Conservation (phyloP, 2,888 invertebrate species). For the Andrena chrysosceles region DNA sequence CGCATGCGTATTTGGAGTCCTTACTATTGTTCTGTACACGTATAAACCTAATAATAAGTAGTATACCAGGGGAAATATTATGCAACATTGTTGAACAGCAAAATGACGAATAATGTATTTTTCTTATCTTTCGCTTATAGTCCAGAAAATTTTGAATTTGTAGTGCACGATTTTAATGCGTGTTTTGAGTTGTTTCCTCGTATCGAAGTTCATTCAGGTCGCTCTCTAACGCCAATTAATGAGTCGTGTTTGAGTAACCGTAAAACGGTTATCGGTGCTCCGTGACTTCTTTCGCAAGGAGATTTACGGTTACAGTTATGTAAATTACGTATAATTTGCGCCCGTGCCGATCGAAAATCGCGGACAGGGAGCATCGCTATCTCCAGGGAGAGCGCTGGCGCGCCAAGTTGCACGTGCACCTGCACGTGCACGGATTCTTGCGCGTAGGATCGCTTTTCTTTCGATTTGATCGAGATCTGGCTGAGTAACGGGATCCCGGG, state of each 20-base stretch:
- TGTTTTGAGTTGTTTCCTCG: neutral
- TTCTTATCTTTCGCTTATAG: neutral
- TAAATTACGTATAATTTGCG: constrained; percentile 37
- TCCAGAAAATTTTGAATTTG: no score
- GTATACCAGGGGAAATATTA: no score
- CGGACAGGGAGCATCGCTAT: constrained; percentile 15
- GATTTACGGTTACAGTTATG: constrained; percentile 41
- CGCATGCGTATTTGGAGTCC: no score
- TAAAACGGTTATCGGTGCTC: constrained; percentile 17
- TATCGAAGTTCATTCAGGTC: neutral
- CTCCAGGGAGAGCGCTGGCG: constrained; percentile 1
- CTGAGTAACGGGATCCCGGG: constrained; percentile 32
- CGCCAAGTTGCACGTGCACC: constrained; percentile 45
- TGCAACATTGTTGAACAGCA: neutral
- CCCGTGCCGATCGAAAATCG: constrained; percentile 37
- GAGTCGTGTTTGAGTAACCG: constrained; percentile 16
- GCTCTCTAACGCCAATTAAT: constrained; percentile 4
- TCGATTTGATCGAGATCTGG: constrained; percentile 52
- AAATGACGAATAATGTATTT: neutral
- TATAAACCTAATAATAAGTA: no score
- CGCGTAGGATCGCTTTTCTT: constrained; percentile 59
- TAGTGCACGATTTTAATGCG: neutral
- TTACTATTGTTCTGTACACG: no score
- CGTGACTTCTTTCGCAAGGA: neutral
- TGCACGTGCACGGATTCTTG: constrained; percentile 58